Evolutionary conservation across 2,113 vertebrate species (phyloP).

Genomic region (Syngnathus scovelli): DNA sequence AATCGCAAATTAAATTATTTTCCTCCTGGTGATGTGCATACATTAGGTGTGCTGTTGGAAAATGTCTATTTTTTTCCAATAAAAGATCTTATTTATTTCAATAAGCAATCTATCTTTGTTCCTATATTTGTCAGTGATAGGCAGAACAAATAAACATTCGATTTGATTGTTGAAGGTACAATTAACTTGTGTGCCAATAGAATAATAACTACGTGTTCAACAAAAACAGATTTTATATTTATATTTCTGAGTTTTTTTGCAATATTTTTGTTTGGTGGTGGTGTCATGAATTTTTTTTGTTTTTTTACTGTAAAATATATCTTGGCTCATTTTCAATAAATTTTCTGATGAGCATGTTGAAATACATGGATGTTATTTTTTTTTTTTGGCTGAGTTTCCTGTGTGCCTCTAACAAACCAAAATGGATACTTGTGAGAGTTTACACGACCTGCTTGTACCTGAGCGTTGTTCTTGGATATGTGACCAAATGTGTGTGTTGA

Average conservation of each 20-base stretch:
- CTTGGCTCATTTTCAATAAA: neutral
- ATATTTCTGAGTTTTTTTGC: neutral
- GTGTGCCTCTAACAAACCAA: conserved; percentile 35
- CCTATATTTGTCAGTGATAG: neutral
- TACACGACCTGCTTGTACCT: conserved; percentile 53
- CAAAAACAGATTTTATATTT: neutral
- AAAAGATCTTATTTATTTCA: neutral
- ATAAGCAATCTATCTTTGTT: neutral
- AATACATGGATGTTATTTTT: no score
- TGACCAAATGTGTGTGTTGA: conserved; percentile 33
- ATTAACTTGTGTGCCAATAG: neutral
- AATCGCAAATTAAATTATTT: neutral
- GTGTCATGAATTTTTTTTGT: neutral
- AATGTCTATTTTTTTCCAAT: neutral
- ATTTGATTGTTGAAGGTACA: neutral
- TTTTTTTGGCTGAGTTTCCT: conserved; percentile 7
- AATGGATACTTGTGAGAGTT: conserved; percentile 33
- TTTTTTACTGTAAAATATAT: neutral
- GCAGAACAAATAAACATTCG: no score
- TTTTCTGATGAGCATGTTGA: no score
- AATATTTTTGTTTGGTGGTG: neutral
- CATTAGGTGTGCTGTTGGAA: neutral
- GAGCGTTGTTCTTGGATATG: conserved; percentile 40
- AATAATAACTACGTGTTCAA: neutral
- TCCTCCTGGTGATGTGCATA: no score